phyloP scores from a whole-genome alignment of 2,888 invertebrate species.

The Cryptus armator region DNA sequence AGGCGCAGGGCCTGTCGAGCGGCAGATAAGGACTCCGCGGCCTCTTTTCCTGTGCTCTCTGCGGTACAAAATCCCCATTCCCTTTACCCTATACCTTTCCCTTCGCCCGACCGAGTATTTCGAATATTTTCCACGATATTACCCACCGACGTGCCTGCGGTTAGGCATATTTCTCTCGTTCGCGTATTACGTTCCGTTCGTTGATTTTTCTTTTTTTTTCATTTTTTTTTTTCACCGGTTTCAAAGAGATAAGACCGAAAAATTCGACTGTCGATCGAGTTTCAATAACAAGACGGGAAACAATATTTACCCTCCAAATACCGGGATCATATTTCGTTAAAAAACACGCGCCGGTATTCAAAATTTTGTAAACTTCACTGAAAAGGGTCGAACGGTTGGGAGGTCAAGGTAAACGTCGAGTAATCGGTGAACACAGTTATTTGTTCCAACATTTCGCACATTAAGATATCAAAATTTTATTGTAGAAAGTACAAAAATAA shows the following conservation, averaged over 20 bases:
- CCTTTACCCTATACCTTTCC: not conserved
- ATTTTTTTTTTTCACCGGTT: conserved; percentile 40
- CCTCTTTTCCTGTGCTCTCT: conserved; percentile 53
- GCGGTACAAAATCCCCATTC: conserved; percentile 1
- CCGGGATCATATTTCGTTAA: not conserved
- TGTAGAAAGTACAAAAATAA: too few relatives aligned
- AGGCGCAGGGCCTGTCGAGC: conserved; percentile 54
- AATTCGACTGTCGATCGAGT: conserved; percentile 33
- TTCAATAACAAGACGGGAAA: conserved; percentile 7
- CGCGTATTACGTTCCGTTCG: conserved; percentile 55
- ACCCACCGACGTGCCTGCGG: conserved; percentile 55
- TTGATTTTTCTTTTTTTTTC: conserved; percentile 26
- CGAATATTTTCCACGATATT: conserved; percentile 67
- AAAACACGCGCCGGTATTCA: not conserved
- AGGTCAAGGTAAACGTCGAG: too few relatives aligned
- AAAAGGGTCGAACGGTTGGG: not conserved
- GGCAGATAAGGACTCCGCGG: conserved; percentile 64
- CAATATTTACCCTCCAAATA: not conserved
- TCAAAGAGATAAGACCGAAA: conserved; percentile 56
- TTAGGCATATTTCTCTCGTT: conserved; percentile 60
- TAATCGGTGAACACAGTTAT: too few relatives aligned
- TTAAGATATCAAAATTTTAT: too few relatives aligned
- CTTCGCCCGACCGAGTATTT: conserved; percentile 43
- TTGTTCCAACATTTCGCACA: too few relatives aligned
- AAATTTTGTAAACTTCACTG: not conserved